Base-by-base conservation (phyloP, 2,113 vertebrate genomes). In the Hiodon tergisus region DNA sequence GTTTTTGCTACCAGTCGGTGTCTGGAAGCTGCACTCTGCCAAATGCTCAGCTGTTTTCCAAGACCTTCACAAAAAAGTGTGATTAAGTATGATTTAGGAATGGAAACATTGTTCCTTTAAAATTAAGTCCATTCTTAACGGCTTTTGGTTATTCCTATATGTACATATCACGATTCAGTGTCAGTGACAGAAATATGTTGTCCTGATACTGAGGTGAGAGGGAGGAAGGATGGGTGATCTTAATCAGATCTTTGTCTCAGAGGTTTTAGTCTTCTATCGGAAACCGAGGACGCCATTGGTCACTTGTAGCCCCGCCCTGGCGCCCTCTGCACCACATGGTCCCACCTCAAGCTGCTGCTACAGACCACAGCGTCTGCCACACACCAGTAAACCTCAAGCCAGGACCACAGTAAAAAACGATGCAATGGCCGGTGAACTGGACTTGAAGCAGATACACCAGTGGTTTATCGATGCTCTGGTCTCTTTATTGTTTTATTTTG, bases 261-360 rank as follows among this genome's bases (percentile, higher is more conserved):
- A 57, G 59, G 31, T 71, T 4, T 48, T 57, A 6, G 46, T 31
- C 59, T 55, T 59, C 17, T 55, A 10, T 8, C 11, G 68, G 51
- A 16, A 16, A 53, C 6, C 3, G 50, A 55, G 68, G 52, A 70
- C 47, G 0, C 6, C 14, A 13, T 17, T 10, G 53, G 53, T 59
- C 11, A 55, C 55, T 58, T 11, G 11, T 55, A 17, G 8, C n/a
- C 4, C 4, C 13, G 59, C 10, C n/a, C n/a, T n/a, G n/a, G n/a
- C n/a, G n/a, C n/a, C 10, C 59, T 14, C 13, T 14, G 10, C 14
- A 14, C n/a, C 5, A 66, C n/a, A 17, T 13, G 17, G 13, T 17
- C 11, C 55, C 53, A 59, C 6, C 71, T 70, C 71, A 67, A 57
- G 50, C 48, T 79, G 78, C 75, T 79, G 78, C 78, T 79, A 76